Conservation (phyloP, 2,113 vertebrate species). For the Cryptotis parvus region DNA sequence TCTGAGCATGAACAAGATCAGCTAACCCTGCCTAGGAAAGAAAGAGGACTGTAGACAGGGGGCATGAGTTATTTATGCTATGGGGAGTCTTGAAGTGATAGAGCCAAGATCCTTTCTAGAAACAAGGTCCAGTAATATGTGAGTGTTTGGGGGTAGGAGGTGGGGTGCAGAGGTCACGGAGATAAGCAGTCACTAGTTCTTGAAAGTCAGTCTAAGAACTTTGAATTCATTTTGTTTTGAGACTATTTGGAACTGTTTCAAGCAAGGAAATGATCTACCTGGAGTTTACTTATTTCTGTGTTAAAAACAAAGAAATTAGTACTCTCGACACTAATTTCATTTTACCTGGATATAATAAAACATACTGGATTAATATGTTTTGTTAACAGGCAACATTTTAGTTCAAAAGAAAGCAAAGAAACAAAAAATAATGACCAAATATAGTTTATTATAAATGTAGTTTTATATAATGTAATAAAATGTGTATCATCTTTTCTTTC, state of each 20-base stretch:
- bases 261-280: neutral
- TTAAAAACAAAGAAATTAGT: slow-evolving; percentile 28
- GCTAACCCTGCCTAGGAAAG: neutral
- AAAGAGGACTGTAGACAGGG: neutral
- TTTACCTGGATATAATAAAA: neutral
- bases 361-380: neutral
- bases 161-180: neutral
- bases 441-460: slow-evolving; percentile 10
- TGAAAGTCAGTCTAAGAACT: neutral
- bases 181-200: neutral
- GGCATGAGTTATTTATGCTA: neutral
- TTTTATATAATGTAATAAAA: slow-evolving; percentile 30
- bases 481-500: slow-evolving; percentile 6
- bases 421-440: neutral
- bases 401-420: slow-evolving; percentile 6
- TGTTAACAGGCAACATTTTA: neutral
- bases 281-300: neutral
- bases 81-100: neutral
- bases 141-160: neutral
- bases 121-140: slow-evolving; percentile 14
- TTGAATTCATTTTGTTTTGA: neutral
- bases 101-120: neutral
- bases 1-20: neutral
- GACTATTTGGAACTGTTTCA: neutral
- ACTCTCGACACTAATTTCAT: neutral